phyloP scores from a whole-genome alignment of 1,140 invertebrate species.

The Hydropsyche tenuis region DNA sequence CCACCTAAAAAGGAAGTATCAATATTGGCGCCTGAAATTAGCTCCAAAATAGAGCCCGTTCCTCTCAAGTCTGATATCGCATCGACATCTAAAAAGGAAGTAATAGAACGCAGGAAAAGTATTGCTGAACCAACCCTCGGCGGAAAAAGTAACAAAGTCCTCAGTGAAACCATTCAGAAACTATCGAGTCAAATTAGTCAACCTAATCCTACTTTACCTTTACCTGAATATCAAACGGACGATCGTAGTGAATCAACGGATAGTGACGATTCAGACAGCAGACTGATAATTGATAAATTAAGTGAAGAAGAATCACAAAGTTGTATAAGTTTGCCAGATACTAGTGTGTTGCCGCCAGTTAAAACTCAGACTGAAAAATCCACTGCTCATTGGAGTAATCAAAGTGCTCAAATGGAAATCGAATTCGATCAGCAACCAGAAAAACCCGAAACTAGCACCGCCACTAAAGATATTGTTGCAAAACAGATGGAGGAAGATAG shows the following conservation, averaged over 20 bases:
- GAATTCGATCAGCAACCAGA: slow-evolving; percentile 40
- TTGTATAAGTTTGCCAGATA: slow-evolving; percentile 43
- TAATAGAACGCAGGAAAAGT: slow-evolving; percentile 45
- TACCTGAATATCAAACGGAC: slow-evolving; percentile 56
- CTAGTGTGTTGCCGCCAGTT: slow-evolving; percentile 45
- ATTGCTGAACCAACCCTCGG: slow-evolving; percentile 37
- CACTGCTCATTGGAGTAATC: slow-evolving; percentile 57
- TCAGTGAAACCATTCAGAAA: slow-evolving; percentile 68
- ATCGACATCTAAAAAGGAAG: slow-evolving; percentile 36
- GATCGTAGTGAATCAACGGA: slow-evolving; percentile 65
- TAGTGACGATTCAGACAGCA: slow-evolving; percentile 75
- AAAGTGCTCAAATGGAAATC: slow-evolving; percentile 54
- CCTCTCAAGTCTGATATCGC: not conserved
- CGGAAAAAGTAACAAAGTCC: slow-evolving; percentile 65
- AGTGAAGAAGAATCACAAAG: slow-evolving; percentile 55
- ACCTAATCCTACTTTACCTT: slow-evolving; percentile 53
- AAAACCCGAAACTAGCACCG: slow-evolving; percentile 2
- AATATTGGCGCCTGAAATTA: not conserved
- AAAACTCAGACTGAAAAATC: slow-evolving; percentile 58
- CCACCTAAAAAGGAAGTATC: not conserved
- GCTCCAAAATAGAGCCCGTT: not conserved
- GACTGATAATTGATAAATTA: slow-evolving; percentile 62
- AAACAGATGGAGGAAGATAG: slow-evolving; percentile 57
- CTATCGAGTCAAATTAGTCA: slow-evolving; percentile 63
- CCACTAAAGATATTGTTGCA: slow-evolving; percentile 26